These are phyloP conservation scores for Drosophila fulvimacula DNA, from an alignment of 2,888 invertebrate species.

Conservation along the genomic window DNA sequence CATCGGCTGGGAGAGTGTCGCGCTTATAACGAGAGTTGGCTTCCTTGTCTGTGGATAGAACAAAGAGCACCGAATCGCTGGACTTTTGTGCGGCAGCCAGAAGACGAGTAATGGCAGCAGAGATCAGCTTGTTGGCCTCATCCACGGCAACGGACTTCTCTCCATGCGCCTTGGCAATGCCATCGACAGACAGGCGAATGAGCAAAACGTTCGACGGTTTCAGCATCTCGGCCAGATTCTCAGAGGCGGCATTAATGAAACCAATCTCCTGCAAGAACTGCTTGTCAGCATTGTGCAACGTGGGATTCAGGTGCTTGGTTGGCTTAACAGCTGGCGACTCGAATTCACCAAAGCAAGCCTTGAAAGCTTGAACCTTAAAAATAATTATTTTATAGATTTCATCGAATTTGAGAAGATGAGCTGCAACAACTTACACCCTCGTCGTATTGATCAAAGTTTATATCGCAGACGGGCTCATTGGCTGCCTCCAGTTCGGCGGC, in stretches of 20 bases:
- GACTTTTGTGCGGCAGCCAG: slow-evolving; percentile 86
- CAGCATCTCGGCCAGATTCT: slow-evolving; percentile 66
- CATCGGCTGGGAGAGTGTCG: slow-evolving; percentile 35
- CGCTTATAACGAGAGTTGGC: slow-evolving; percentile 74
- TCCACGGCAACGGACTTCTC: slow-evolving; percentile 79
- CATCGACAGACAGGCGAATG: slow-evolving; percentile 75
- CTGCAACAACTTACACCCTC: slow-evolving; percentile 87
- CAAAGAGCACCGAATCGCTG: slow-evolving; percentile 86
- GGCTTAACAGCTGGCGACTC: slow-evolving; percentile 63
- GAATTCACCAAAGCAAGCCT: slow-evolving; percentile 73
- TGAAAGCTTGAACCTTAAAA: slow-evolving; percentile 66
- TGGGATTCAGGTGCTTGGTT: slow-evolving; percentile 77
- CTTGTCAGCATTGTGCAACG: slow-evolving; percentile 81
- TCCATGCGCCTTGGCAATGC: slow-evolving; percentile 81
- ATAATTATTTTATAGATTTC: not conserved
- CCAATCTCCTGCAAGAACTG: slow-evolving; percentile 80
- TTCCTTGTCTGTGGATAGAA: slow-evolving; percentile 85
- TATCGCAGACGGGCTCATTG: slow-evolving; percentile 87
- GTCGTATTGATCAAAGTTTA: slow-evolving; percentile 88
- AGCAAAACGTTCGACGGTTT: slow-evolving; percentile 75
- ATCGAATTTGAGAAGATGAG: not conserved
- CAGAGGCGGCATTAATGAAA: slow-evolving; percentile 68
- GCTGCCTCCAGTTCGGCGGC: slow-evolving; percentile 87
- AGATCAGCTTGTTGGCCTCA: slow-evolving; percentile 81
- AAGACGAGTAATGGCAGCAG: slow-evolving; percentile 85